These are phyloP conservation scores for Pangasius krempfi DNA, from an alignment of 2,797 vertebrate genomes.

Conservation along the genomic window DNA sequence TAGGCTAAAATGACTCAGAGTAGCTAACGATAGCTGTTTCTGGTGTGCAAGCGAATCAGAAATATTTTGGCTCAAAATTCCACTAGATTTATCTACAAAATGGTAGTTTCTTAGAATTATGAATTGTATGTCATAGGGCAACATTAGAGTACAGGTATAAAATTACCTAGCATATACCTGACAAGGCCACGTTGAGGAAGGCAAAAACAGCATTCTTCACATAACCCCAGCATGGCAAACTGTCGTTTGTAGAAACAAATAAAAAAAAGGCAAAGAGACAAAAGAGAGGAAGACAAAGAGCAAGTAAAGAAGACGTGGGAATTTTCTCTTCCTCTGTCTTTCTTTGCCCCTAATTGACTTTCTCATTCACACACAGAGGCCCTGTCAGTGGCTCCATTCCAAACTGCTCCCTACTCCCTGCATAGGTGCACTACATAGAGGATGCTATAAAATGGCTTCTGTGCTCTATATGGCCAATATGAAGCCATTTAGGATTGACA, in stretches of 20 bases:
- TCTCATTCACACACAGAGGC: constrained; percentile 54
- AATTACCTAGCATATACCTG: neutral
- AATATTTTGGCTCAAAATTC: neutral
- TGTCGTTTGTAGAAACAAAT: constrained; percentile 21
- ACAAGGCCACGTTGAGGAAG: neutral
- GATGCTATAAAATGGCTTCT: neutral
- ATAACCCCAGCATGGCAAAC: constrained; percentile 19
- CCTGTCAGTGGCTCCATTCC: constrained; percentile 24
- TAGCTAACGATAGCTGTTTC: neutral
- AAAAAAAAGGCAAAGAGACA: constrained; percentile 39
- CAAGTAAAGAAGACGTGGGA: constrained; percentile 36
- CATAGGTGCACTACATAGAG: neutral
- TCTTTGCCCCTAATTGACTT: constrained; percentile 60
- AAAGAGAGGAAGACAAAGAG: constrained; percentile 45
- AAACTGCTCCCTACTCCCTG: constrained; percentile 3
- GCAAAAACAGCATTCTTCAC: neutral
- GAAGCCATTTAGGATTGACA: neutral
- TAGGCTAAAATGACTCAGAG: neutral
- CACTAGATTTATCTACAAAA: neutral
- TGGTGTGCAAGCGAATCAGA: neutral
- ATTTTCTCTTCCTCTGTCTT: constrained; percentile 36
- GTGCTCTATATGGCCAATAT: neutral
- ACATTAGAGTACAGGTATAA: neutral
- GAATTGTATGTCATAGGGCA: neutral
- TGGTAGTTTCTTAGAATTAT: neutral